Conservation (phyloP, 1,140 invertebrate genomes). For the Odontomachus brunneus region DNA sequence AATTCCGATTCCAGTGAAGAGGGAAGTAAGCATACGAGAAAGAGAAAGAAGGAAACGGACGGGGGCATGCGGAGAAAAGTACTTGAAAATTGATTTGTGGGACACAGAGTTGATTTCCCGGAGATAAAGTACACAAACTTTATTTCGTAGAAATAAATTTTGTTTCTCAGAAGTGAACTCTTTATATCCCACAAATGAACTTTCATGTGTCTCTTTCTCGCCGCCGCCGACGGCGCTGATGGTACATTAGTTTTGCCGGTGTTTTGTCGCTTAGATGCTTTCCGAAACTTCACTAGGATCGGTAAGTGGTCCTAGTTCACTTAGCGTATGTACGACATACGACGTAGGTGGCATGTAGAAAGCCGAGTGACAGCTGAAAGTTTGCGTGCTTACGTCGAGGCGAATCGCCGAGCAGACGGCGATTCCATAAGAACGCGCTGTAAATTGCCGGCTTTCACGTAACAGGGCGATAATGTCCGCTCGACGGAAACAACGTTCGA, state of each 20-base stretch:
- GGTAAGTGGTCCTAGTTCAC: conserved; percentile 65
- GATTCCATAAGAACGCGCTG: conserved; percentile 32
- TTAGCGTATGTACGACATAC: conserved; percentile 14
- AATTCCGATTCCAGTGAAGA: conserved; percentile 68
- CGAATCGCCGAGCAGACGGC: conserved; percentile 15
- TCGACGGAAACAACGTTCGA: conserved; percentile 17
- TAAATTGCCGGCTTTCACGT: conserved; percentile 52
- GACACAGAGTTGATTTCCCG: too few relatives aligned
- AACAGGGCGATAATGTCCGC: conserved; percentile 15
- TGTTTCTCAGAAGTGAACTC: too few relatives aligned
- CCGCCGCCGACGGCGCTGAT: conserved; percentile 1
- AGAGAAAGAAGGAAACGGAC: too few relatives aligned
- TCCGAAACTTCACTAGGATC: conserved; percentile 68
- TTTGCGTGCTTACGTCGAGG: conserved; percentile 35
- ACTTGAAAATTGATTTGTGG: too few relatives aligned
- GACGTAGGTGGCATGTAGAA: conserved; percentile 52
- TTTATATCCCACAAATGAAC: too few relatives aligned
- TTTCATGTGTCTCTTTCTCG: too few relatives aligned
- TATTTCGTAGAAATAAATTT: too few relatives aligned
- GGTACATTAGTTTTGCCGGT: neutral
- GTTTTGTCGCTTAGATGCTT: conserved; percentile 37
- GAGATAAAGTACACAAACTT: too few relatives aligned
- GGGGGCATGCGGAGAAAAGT: too few relatives aligned
- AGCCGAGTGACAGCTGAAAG: conserved; percentile 65
- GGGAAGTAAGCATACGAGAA: conserved; percentile 31